Evolutionary conservation across 2,113 vertebrate species (phyloP), one percentile per base, ranked within the genome.

Genomic region (Pelecanus crispus): DNA sequence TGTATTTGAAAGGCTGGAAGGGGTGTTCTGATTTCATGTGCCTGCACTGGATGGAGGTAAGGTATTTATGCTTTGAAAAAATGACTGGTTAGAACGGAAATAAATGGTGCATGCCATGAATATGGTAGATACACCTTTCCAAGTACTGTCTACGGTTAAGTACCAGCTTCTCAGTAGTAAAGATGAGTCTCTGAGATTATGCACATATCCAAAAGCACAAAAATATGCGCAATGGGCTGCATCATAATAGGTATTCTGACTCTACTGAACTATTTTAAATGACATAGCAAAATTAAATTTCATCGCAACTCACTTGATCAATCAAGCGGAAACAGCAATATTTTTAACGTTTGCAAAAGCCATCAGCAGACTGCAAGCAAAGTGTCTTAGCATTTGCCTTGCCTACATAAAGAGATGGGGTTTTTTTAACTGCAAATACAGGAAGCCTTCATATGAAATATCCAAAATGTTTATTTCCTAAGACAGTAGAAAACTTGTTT

Each of bases 261-360:
- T 88, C 52, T 91, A 77, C 79, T 66, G 68, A 94, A 94, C 59
- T 90, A 49, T 77, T 84, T 74, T 56, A 92, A 93, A 94, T 71
- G 80, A 96, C 68, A 80, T 6, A 58, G 68, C 73, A 67, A 89
- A 87, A 88, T 79, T 79, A 95, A 93, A 92, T 92, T 88, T 81
- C 82, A 85, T 80, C 65, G 67, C 77, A 92, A 73, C 81, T 84
- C 90, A 92, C 92, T 95, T 90, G 92, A 95, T 97, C 86, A 92
- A 62, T 94, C 92, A 96, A 92, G 86, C 52, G 81, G 44, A 96
- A 97, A 94, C 29, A 79, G 80, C 78, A 93, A 88, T 70, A 86
- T 28, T 91, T 91, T 59, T 62, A 75, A 49, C 85, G 83, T 89
- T 84, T 90, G 81, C 80, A 94, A 74, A 94, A 96, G 59, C 56